Percentiles rank a stretch among this genome's conserved stretches.
Conservation (phyloP, 2,113 vertebrate species). For the Meles meles region DNA sequence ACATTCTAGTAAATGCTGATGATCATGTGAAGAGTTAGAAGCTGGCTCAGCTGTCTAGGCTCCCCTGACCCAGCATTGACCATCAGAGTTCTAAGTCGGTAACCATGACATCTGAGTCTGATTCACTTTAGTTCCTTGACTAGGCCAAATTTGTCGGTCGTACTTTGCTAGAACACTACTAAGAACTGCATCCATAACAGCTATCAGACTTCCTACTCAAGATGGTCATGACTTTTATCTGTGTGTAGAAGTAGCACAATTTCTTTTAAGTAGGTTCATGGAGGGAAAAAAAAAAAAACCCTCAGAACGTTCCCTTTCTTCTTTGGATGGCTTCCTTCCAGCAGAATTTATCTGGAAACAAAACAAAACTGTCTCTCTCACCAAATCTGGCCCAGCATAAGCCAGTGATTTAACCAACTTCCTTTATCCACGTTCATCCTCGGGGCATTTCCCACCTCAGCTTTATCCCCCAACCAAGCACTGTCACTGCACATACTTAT, state of each 20-base stretch:
- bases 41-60: background rate
- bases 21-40: background rate
- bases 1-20: background rate
- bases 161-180: background rate
- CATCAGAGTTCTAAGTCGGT: background rate
- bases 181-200: background rate
- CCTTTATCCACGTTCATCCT: background rate
- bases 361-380: background rate
- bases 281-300: background rate
- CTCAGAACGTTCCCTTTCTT: background rate
- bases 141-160: background rate
- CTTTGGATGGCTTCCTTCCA: slow-evolving; percentile 10
- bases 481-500: background rate
- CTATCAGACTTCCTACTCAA: background rate
- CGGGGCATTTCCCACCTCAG: background rate
- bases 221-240: background rate
- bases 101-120: background rate
- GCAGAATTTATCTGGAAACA: background rate
- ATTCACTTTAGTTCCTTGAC: background rate
- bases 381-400: background rate
- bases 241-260: background rate
- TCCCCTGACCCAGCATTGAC: background rate
- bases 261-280: slow-evolving; percentile 23
- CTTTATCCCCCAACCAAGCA: background rate
- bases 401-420: background rate